Conservation (phyloP, 2,113 vertebrate species). For the Polyodon spathula region DNA sequence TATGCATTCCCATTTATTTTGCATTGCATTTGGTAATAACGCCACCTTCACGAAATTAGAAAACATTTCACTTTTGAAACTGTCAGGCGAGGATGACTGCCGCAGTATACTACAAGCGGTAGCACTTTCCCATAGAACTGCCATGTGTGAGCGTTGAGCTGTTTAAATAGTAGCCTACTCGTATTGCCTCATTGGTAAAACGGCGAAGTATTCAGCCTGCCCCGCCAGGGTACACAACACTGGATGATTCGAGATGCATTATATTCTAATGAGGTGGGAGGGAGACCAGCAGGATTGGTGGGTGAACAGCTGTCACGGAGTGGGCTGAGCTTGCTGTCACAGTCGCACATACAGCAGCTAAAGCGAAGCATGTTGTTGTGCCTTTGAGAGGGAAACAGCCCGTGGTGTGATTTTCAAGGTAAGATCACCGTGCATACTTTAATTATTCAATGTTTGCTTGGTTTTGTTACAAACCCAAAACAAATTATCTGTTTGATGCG, state of each 20-base stretch:
- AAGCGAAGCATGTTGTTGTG: neutral
- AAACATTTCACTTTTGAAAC: too few relatives aligned
- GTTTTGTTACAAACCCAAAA: too few relatives aligned
- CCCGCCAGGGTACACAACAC: neutral
- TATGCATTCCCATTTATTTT: too few relatives aligned
- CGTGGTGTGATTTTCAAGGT: neutral
- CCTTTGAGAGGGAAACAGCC: neutral
- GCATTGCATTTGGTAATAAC: too few relatives aligned
- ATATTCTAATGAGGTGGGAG: slow-evolving; percentile 2
- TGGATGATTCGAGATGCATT: slow-evolving; percentile 1
- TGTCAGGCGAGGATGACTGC: too few relatives aligned
- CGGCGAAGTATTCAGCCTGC: neutral
- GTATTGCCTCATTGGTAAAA: neutral
- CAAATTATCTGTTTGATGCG: too few relatives aligned
- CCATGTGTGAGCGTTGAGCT: neutral
- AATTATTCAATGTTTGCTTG: neutral
- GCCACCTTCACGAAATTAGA: too few relatives aligned
- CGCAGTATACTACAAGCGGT: too few relatives aligned
- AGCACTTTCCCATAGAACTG: too few relatives aligned
- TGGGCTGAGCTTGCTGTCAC: neutral
- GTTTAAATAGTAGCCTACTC: neutral
- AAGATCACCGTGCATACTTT: neutral
- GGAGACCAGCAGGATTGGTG: neutral
- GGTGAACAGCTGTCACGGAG: neutral
- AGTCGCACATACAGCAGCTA: neutral